A percentile compares a stretch with the other conserved stretches of the same genome.
These are phyloP conservation scores for Papilio protenor DNA, from an alignment of 2,888 invertebrate species.

Conservation along the genomic window DNA sequence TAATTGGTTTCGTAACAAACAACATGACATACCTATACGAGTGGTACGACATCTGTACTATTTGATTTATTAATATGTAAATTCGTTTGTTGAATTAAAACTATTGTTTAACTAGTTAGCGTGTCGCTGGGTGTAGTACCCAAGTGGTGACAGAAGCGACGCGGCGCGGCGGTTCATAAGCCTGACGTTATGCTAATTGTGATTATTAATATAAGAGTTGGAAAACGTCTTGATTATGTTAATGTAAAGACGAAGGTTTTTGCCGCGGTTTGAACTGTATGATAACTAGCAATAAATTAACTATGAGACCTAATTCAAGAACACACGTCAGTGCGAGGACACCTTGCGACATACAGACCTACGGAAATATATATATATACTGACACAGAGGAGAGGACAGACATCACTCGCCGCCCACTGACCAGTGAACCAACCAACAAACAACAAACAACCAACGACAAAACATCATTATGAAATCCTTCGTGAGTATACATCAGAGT, in stretches of 20 bases:
- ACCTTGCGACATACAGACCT: constrained; percentile 44
- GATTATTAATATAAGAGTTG: constrained; percentile 6
- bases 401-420: constrained; percentile 41
- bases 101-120: neutral
- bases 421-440: constrained; percentile 19
- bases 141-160: neutral
- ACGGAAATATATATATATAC: constrained; percentile 46
- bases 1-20: no score
- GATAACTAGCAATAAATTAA: constrained; percentile 32
- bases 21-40: no score
- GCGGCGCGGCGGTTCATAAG: neutral
- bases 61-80: no score
- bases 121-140: neutral
- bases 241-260: constrained; percentile 24
- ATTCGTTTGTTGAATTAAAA: no score
- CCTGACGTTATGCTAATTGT: constrained; percentile 7
- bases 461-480: constrained; percentile 57
- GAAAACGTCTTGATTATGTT: constrained; percentile 22
- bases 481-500: constrained; percentile 57
- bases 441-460: neutral
- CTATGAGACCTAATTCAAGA: constrained; percentile 24
- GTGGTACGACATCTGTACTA: no score
- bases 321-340: constrained; percentile 43
- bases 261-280: constrained; percentile 6
- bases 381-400: constrained; percentile 26